A percentile compares a stretch with the other conserved stretches of the same genome.
Evolutionary conservation across 2,113 vertebrate genomes (phyloP).

Genomic region (Phycodurus eques): DNA sequence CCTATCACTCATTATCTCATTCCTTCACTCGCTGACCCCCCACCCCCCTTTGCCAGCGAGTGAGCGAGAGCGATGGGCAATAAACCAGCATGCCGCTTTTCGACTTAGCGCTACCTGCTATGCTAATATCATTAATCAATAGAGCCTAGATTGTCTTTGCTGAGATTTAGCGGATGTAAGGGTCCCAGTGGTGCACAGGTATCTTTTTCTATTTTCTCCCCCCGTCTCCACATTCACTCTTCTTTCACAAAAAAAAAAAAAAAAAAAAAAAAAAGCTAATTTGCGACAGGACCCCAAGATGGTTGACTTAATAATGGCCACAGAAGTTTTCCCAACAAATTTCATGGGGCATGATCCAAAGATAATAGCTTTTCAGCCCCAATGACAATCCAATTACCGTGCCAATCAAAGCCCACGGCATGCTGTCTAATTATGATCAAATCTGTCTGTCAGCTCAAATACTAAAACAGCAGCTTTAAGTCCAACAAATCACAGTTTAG

Average conservation of each 20-base stretch:
- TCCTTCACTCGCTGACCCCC: conserved; percentile 36
- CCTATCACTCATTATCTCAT: conserved; percentile 59
- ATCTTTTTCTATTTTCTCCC: conserved; percentile 50
- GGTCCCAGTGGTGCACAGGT: conserved; percentile 91
- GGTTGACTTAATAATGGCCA: conserved; percentile 99
- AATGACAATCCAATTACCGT: conserved; percentile 99
- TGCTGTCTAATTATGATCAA: conserved; percentile 99
- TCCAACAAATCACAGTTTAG: conserved; percentile 98
- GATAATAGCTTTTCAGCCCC: conserved; percentile 99
- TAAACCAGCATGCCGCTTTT: conserved; percentile 76
- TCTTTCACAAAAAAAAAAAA: conserved; percentile 61
- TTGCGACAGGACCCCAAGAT: conserved; percentile 93
- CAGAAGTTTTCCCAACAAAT: conserved; percentile 99
- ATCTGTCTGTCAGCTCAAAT: conserved; percentile 99
- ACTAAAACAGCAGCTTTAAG: conserved; percentile 99
- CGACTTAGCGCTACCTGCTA: conserved; percentile 86
- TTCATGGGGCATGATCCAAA: conserved; percentile 99
- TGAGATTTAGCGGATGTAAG: conserved; percentile 85
- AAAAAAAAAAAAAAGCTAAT: conserved; percentile 86
- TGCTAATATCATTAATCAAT: conserved; percentile 99
- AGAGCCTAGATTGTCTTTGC: conserved; percentile 89
- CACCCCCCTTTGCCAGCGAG: conserved; percentile 60
- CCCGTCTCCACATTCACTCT: conserved; percentile 29
- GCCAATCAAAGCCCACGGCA: conserved; percentile 99
- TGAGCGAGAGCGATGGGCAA: conserved; percentile 74